Conservation (phyloP, 2,113 vertebrate species). For the Centropristis striata region DNA sequence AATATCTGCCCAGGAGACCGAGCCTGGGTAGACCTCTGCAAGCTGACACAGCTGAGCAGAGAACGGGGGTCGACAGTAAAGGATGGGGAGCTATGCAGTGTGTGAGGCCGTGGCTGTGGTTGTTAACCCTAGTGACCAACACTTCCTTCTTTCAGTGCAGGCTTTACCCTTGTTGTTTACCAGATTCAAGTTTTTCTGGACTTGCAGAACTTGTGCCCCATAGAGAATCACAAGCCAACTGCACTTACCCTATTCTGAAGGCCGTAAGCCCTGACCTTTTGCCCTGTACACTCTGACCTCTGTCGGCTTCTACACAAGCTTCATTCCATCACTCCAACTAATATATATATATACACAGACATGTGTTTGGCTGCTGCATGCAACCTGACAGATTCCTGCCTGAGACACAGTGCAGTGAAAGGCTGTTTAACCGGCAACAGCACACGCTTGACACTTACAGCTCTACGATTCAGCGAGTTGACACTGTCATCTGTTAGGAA, state of each 20-base stretch:
- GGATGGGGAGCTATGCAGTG: conserved; percentile 31
- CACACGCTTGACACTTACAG: conserved; percentile 59
- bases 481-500: conserved; percentile 68
- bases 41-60: conserved; percentile 63
- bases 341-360: conserved; percentile 15
- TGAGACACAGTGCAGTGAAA: conserved; percentile 40
- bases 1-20: conserved; percentile 58
- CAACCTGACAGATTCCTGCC: conserved; percentile 44
- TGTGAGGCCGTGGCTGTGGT: conserved; percentile 33
- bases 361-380: conserved; percentile 8
- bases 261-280: conserved; percentile 49
- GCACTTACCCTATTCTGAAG: conserved; percentile 40
- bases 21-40: conserved; percentile 16
- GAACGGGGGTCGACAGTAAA: conserved; percentile 25
- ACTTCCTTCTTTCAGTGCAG: conserved; percentile 39
- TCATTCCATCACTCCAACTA: conserved; percentile 48
- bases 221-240: conserved; percentile 33
- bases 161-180: conserved; percentile 43
- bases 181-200: conserved; percentile 33
- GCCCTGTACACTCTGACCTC: conserved; percentile 39
- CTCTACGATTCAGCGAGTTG: conserved; percentile 46
- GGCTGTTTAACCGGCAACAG: conserved; percentile 40
- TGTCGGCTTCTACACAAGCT: conserved; percentile 26
- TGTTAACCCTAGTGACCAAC: conserved; percentile 63
- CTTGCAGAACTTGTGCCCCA: conserved; percentile 31